Percentiles rank a stretch among this genome's conserved stretches.
These are phyloP conservation scores for Gerris buenoi DNA, from an alignment of 1,140 invertebrate genomes.

Conservation along the genomic window DNA sequence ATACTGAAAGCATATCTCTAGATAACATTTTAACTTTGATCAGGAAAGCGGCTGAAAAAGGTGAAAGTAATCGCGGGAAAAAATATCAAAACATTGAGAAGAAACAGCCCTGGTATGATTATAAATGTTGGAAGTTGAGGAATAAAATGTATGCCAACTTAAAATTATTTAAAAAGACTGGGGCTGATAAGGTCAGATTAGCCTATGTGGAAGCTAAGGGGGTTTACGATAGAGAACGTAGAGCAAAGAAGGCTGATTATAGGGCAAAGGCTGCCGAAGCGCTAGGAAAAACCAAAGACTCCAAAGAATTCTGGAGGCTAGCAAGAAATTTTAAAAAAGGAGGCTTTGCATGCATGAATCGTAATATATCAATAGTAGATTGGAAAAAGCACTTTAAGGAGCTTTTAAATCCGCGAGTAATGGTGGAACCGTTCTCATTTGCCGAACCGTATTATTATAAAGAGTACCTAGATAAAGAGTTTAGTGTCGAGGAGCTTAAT, in stretches of 20 bases:
- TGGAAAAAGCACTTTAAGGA: conserved; percentile 3
- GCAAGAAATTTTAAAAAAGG: neutral
- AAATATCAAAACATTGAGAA: neutral
- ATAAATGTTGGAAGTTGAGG: conserved; percentile 3
- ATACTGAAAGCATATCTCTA: neutral
- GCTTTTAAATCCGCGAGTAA: neutral
- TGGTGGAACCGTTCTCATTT: neutral
- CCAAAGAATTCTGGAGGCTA: conserved; percentile 5
- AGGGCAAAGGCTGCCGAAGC: neutral
- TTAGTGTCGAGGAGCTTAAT: conserved; percentile 6
- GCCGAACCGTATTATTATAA: conserved; percentile 6
- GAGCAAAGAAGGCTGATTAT: conserved; percentile 1
- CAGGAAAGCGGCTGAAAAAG: neutral
- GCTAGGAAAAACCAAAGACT: neutral
- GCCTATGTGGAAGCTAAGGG: neutral
- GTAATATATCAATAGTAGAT: neutral
- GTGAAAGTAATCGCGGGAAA: neutral
- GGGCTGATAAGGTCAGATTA: neutral
- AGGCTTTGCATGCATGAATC: neutral
- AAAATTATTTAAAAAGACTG: neutral
- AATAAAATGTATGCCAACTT: conserved; percentile 1
- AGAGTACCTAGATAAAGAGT: conserved; percentile 5
- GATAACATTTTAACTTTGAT: neutral
- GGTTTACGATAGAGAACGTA: neutral
- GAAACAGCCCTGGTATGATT: conserved; percentile 5